Base-by-base conservation (phyloP, 2,113 vertebrate genomes). In the Corynorhinus townsendii region DNA sequence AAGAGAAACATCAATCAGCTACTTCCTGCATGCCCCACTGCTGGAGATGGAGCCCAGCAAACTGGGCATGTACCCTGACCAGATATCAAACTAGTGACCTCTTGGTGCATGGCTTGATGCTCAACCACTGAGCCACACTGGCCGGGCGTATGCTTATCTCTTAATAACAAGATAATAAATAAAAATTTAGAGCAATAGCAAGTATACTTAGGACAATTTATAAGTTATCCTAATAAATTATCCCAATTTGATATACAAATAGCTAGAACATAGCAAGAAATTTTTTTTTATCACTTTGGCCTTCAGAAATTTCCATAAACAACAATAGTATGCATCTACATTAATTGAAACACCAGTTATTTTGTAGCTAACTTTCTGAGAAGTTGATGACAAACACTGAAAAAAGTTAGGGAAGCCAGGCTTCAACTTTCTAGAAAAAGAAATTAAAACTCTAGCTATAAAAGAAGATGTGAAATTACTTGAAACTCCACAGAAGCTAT, bases 291-390 rank as follows among this genome's bases (percentile, higher is more conserved):
- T 88, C 83, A 85, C 38, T 95, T 83, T 81, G 16, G 40, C 56
- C 56, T 95, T 77, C 35, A 89, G 81, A 89, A 30, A 69, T 59
- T 94, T 72, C 72, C 72, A 88, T 40, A 68, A 59, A 81, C 80
- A 94, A 92, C 22, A 83, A 28, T 35, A 56, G 54, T 56, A 87
- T 52, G 56, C 22, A 68, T 54, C 11, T 76, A 81, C 24, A 62
- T 88, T 30, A 62, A 80, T 5, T 93, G 47, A 94, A 86, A 71
- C 26, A 93, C 52, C 52, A 91, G 59, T 28, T 62, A 92, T 83
- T 83, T 90, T 92, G 80, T 26, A 90, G 49, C 33, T 45, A 59
- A 92, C 71, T 84, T 96, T 95, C 69, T 91, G 43, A 95, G 12
- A 86, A 82, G 26, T 17, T 95, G 81, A 86, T 71, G 43, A 87